Conservation (phyloP, 2,113 vertebrate species). For the Brachypteracias leptosomus region DNA sequence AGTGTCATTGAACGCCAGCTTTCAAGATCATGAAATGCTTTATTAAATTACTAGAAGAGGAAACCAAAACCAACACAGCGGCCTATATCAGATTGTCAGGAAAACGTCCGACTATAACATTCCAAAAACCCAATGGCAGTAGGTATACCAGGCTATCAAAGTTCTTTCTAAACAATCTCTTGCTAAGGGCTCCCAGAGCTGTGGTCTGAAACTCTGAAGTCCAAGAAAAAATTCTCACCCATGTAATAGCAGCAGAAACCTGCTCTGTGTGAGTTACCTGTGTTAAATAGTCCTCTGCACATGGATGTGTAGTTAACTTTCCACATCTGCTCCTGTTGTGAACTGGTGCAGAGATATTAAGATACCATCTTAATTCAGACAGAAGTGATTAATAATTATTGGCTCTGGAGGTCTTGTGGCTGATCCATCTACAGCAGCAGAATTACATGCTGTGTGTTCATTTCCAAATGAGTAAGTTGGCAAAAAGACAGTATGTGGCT, state of each 20-base stretch:
- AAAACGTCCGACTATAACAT: neutral
- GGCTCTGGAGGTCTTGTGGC: neutral
- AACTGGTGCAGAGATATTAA: neutral
- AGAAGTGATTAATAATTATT: neutral
- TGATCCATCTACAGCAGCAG: neutral
- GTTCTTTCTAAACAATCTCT: neutral
- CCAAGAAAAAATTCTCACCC: neutral
- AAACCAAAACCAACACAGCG: neutral
- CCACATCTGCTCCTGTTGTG: neutral
- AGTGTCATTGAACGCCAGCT: neutral
- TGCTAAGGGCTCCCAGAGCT: neutral
- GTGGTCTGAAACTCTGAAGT: neutral
- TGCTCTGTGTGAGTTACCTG: neutral
- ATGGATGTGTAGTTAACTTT: neutral
- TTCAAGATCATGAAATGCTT: neutral
- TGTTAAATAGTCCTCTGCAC: neutral
- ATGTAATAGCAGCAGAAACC: neutral
- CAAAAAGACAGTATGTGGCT: neutral
- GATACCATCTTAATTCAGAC: neutral
- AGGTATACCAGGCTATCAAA: neutral
- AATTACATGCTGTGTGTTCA: rapidly evolving
- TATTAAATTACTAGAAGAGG: neutral
- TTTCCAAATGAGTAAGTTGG: neutral
- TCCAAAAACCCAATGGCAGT: neutral
- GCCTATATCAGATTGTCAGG: neutral